Conservation (phyloP, 1,140 invertebrate species). For the Papilio dardanus region DNA sequence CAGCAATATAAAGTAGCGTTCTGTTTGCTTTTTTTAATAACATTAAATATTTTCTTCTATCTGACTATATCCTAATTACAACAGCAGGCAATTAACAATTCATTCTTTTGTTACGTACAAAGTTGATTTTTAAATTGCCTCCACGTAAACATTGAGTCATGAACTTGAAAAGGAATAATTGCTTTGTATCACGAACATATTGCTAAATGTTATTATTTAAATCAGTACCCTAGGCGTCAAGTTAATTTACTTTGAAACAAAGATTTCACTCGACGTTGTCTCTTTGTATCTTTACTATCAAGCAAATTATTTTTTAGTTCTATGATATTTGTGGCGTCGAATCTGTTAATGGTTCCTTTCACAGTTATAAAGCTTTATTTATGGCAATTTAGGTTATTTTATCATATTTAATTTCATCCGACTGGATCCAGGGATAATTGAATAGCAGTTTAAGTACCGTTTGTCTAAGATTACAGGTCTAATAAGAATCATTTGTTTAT, state of each 20-base stretch:
- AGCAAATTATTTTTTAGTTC: no score
- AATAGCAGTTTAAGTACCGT: no score
- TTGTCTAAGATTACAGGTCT: not conserved
- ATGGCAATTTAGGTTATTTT: not conserved
- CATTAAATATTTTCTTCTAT: not conserved
- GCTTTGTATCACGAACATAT: constrained; percentile 28
- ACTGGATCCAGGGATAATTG: not conserved
- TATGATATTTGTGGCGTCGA: no score
- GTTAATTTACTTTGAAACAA: constrained; percentile 8
- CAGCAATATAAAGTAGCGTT: no score
- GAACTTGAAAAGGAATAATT: constrained; percentile 29
- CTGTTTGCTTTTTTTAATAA: not conserved
- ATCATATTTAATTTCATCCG: not conserved
- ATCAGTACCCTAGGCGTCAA: not conserved
- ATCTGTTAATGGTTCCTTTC: no score
- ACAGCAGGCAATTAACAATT: constrained; percentile 17
- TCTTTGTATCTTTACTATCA: not conserved
- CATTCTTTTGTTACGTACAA: constrained; percentile 1
- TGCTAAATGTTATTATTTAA: not conserved
- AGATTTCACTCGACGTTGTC: not conserved
- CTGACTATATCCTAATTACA: not conserved
- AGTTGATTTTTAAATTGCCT: constrained; percentile 30
- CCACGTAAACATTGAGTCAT: constrained; percentile 22
- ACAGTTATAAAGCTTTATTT: no score
- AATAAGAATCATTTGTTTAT: not conserved